These are phyloP conservation scores for Dicroscelio sp. DNA, from an alignment of 2,888 invertebrate species.

Conservation along the genomic window DNA sequence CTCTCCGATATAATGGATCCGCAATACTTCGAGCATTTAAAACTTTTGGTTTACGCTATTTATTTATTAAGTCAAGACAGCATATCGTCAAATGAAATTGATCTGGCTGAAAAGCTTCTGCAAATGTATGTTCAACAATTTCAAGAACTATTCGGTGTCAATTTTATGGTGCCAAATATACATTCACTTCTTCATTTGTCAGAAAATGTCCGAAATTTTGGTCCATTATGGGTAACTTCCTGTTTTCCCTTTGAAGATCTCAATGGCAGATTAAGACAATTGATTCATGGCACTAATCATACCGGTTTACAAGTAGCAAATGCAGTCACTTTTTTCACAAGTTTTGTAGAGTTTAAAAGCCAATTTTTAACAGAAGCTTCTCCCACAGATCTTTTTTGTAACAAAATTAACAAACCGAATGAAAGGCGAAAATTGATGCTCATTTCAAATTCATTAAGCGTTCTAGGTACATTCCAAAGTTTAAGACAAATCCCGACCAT, in stretches of 20 bases:
- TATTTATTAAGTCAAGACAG: not conserved
- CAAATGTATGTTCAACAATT: not conserved
- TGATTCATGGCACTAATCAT: conserved; percentile 33
- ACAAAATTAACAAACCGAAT: not conserved
- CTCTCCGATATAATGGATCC: conserved; percentile 74
- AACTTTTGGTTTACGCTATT: not conserved
- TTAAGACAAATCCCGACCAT: too few relatives aligned
- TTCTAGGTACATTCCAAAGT: not conserved
- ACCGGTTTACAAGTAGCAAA: conserved; percentile 22
- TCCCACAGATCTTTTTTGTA: not conserved
- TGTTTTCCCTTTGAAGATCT: conserved; percentile 48
- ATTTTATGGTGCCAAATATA: conserved; percentile 2
- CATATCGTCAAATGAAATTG: not conserved
- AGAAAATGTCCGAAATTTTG: conserved; percentile 11
- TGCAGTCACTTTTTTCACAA: conserved; percentile 13
- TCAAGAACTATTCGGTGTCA: not conserved
- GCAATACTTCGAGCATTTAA: conserved; percentile 57
- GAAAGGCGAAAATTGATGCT: conserved; percentile 3
- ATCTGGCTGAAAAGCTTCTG: not conserved
- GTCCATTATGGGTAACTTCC: conserved; percentile 9
- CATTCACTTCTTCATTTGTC: not conserved
- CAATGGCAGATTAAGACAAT: conserved; percentile 29
- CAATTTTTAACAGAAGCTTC: not conserved
- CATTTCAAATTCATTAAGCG: not conserved
- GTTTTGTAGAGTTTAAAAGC: conserved; percentile 3